Base-by-base conservation (phyloP, 2,888 invertebrate genomes). In the Prosapia bicincta region DNA sequence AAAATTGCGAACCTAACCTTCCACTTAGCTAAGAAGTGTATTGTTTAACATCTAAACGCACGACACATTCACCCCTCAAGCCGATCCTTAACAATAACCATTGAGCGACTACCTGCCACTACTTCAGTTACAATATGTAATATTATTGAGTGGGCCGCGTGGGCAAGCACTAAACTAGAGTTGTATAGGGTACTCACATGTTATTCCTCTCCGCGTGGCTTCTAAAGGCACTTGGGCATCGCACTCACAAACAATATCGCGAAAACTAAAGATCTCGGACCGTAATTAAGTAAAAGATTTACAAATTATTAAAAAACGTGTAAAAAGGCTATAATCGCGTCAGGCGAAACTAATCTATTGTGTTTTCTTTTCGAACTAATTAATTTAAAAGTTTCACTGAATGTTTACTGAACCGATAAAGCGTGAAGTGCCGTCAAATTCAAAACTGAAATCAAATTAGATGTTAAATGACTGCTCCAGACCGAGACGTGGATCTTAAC, bases 381-480 rank as follows among this genome's bases (percentile, higher is more conserved):
- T 38, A 9, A 9, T 54, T 54, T 20, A 54, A n/a, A 54, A 54
- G 54, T 54, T 54, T 54, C 54, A 54, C 54, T 54, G 54, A 54
- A 9, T 54, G 54, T 20, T 54, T 54, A 54, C 54, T 54, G 54
- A 54, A 54, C 54, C 20, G 54, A 20, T 54, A 20, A 20, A 54
- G 20, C 54, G 54, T 54, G 1, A 38, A 38, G 15, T 38, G 30
- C n/a, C n/a, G n/a, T 30, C 30, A 30, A 38, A 38, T 54, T 20
- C n/a, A 54, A 54, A 54, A 54, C 54, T 54, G 20, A 54, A 30
- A 66, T 30, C 54, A 30, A 66, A 32, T 65, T 72, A 28, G 43
- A 30, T 54, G 66, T 30, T 72, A 66, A 65, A 65, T 66, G 24
- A n/a, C 66, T 69, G 43, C 43, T 69, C 71, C 71, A 70, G 73